Evolutionary conservation across 2,888 invertebrate species (phyloP), one percentile per base, ranked within the genome.

Genomic region (Gymnosoma rotundatum): DNA sequence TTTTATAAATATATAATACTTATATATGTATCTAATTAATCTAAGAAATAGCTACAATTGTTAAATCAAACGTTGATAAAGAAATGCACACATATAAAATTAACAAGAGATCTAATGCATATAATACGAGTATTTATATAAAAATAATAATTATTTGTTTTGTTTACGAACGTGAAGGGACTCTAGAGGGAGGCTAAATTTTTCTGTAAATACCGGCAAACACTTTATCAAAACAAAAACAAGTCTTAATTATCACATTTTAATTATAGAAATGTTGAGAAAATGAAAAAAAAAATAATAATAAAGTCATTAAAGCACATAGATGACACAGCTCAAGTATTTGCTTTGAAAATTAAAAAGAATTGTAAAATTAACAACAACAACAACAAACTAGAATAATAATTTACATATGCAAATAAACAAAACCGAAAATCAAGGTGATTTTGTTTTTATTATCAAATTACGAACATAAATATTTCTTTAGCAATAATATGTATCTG

Each of bases 211-310:
- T 74, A 45, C 83, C 78, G 78, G 78, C 69, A 78, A 83, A 74
- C 42, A 42, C 42, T 63, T 45, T 45, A 58, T n/a, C 58, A 74
- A 83, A 78, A 83, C 73, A 83, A 78, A 78, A 78, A 83, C 73
- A 78, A 25, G 73, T 42, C 70, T 78, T 83, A 74, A 83, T 83
- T 83, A 58, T 50, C 67, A 70, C 78, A 78, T 82, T 63, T 36
- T 54, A 8, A n/a, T 66, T 16, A 61, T 20, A 10, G 9, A 48
- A n/a, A n/a, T 45, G 32, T 73, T 4, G 38, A 48, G 4, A 32
- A 32, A 32, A 8, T 32, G 6, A 7, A 32, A 32, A 32, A 5
- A 32, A 32, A 32, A 32, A 2, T 25, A 67, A 25, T 25, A 48
- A 75, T 48, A 54, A 32, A 36, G 18, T 50, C 54, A 38, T 76